Evolutionary conservation across 2,113 vertebrate species (phyloP), one percentile per base, ranked within the genome.

Genomic region (Atherinomorus stipes): DNA sequence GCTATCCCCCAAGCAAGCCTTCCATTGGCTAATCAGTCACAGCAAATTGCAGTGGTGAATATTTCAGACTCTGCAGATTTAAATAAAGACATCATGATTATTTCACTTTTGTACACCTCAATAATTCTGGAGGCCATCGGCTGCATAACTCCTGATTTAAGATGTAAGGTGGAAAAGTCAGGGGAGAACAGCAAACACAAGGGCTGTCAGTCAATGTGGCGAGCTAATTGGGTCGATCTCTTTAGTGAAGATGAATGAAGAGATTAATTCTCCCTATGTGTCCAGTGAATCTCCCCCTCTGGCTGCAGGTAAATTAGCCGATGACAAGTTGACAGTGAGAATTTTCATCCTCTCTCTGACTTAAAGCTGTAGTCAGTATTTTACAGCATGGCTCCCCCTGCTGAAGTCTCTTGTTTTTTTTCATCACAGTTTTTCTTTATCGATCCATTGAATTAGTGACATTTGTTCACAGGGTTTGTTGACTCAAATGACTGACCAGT

Each of bases 171-270:
- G 21, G 34, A 53, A 18, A 64, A 65, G 62, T 74, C 2, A 8
- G 51, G 60, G 45, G 65, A 80, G 75, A n/a, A 80, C 66, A 77
- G 77, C 80, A 85, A 84, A 81, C 78, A 87, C 81, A 85, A 71
- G 74, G 42, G 67, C 81, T 89, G 88, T 75, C 89, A 85, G 83
- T 91, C 86, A 88, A 74, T 76, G 79, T 71, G 69, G 74, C 15
- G 65, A 89, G 83, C 85, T 91, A 88, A 93, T 90, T 91, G 85
- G 88, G 86, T 91, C 84, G 74, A 90, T 92, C 82, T 88, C 78
- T 91, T 91, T 89, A 92, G 85, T 38, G 52, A 78, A 88, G 86
- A 90, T 89, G 86, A 93, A 91, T 88, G 85, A 84, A 91, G 82
- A 91, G 89, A 92, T 92, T 83, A 91, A 86, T 82, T 84, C 84